These are phyloP conservation scores for Sebastiscus tertius DNA, from an alignment of 2,797 vertebrate species.

Conservation along the genomic window DNA sequence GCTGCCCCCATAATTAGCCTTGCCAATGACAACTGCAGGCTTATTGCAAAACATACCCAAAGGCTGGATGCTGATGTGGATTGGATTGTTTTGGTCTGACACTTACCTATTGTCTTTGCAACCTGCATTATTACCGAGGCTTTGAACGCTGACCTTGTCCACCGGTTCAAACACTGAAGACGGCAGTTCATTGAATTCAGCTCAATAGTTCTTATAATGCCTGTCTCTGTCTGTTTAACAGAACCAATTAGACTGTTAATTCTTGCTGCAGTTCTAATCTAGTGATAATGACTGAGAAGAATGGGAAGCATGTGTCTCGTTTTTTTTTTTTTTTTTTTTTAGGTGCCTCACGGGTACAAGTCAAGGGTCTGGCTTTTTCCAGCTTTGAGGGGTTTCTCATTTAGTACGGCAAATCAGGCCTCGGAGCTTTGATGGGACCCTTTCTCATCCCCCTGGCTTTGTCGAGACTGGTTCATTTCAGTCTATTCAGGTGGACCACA, in stretches of 20 bases:
- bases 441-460: conserved; percentile 72
- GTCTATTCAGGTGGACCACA: conserved; percentile 73
- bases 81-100: conserved; percentile 56
- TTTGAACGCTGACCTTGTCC: conserved; percentile 56
- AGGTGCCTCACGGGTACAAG: conserved; percentile 49
- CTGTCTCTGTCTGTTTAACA: conserved; percentile 60
- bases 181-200: conserved; percentile 55
- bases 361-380: conserved; percentile 66
- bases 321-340: conserved; percentile 5
- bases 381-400: conserved; percentile 73
- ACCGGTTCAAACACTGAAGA: conserved; percentile 36
- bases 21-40: conserved; percentile 62
- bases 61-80: conserved; percentile 55
- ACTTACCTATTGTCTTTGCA: conserved; percentile 51
- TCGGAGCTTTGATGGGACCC: conserved; percentile 64
- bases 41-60: conserved; percentile 67
- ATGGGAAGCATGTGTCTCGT: conserved; percentile 48
- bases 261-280: conserved; percentile 56
- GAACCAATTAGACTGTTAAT: conserved; percentile 69
- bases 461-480: conserved; percentile 75
- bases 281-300: conserved; percentile 66
- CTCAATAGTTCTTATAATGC: conserved; percentile 57
- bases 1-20: conserved; percentile 75
- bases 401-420: conserved; percentile 67
- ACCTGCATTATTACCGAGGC: conserved; percentile 43